Evolutionary conservation across 2,797 vertebrate genomes (phyloP).

Genomic region (Molossus molossus): DNA sequence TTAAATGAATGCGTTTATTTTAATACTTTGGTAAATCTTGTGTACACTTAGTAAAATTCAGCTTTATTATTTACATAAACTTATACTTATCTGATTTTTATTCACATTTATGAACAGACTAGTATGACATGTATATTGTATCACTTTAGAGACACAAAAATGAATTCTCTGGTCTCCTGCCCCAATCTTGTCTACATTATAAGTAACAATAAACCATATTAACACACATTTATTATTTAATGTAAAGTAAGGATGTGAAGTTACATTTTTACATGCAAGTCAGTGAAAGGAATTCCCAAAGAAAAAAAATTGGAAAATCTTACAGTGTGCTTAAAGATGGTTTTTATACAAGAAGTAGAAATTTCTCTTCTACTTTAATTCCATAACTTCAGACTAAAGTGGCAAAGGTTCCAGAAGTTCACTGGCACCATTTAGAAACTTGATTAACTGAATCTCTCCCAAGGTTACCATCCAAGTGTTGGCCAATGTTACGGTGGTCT

Average conservation of each 20-base stretch:
- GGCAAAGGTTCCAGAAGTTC: background rate
- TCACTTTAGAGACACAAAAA: background rate
- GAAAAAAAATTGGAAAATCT: background rate
- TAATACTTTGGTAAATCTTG: background rate
- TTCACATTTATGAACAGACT: background rate
- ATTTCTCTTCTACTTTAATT: background rate
- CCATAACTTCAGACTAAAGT: background rate
- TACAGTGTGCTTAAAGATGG: background rate
- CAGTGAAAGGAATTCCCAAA: background rate
- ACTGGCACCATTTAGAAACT: background rate
- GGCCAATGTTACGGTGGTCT: background rate
- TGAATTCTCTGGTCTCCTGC: background rate
- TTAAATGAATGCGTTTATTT: background rate
- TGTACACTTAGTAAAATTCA: background rate
- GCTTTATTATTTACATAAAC: background rate
- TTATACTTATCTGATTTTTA: background rate
- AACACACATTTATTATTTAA: background rate
- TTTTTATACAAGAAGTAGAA: background rate
- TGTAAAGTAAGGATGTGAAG: background rate
- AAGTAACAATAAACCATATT: background rate
- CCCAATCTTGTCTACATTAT: background rate
- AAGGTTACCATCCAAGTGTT: background rate
- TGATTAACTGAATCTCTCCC: background rate
- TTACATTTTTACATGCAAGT: background rate
- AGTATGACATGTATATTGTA: background rate